A percentile compares a stretch with the other conserved stretches of the same genome.
Evolutionary conservation across 2,797 vertebrate species (phyloP).

Genomic region (Pangasius sanitwongsei): DNA sequence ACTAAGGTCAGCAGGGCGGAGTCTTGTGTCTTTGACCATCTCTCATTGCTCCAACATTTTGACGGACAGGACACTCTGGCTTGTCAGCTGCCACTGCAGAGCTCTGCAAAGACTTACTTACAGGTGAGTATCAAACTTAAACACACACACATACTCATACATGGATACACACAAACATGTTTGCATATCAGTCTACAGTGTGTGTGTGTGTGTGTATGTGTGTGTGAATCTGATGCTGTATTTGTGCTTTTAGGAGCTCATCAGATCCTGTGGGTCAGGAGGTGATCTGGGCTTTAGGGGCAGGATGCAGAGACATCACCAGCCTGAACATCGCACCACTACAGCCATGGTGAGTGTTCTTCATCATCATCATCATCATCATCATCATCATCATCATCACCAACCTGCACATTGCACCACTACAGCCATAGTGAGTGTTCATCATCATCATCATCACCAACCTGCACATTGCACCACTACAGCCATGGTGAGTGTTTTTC

Average conservation of each 20-base stretch:
- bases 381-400: neutral
- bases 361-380: slow-evolving; percentile 1
- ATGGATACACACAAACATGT: no score
- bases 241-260: slow-evolving; percentile 76
- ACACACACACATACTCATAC: neutral
- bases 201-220: neutral
- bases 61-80: slow-evolving; percentile 89
- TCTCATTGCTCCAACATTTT: slow-evolving; percentile 89
- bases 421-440: neutral
- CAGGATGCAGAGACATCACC: slow-evolving; percentile 89
- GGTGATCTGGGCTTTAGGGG: slow-evolving; percentile 92
- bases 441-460: neutral
- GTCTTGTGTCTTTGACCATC: slow-evolving; percentile 85
- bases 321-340: slow-evolving; percentile 87
- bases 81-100: slow-evolving; percentile 93
- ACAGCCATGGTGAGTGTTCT: slow-evolving; percentile 83
- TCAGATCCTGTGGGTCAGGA: slow-evolving; percentile 88
- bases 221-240: neutral
- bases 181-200: neutral
- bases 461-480: neutral
- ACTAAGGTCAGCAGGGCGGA: slow-evolving; percentile 85
- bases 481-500: neutral
- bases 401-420: neutral
- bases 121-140: slow-evolving; percentile 70
- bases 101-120: slow-evolving; percentile 86